Evolutionary conservation across 2,888 invertebrate species (phyloP), one percentile per base, ranked within the genome.

Genomic region (Elegia similella): DNA sequence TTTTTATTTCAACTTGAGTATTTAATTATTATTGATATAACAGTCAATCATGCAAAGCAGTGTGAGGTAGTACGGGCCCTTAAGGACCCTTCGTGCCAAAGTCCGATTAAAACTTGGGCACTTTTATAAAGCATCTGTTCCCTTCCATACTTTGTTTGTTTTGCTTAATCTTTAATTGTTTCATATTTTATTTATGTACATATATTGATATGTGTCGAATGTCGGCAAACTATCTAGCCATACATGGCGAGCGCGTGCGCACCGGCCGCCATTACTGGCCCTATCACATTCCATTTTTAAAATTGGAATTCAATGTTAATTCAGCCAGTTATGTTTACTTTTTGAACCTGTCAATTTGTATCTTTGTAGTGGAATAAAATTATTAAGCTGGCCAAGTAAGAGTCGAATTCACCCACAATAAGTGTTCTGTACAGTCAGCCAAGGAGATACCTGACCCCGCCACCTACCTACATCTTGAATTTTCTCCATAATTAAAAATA

Each of bases 301-400:
- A 82, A 80, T 80, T 75, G 78, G 75, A 78, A 80, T 81, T 80
- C 75, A 78, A 84, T 82, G 79, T 80, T 76, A 78, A 83, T 82
- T 79, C 80, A 79, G 72, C 69, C 65, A 60, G 56, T 59, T 62
- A 56, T 63, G 62, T 59, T 61, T 56, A 62, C 64, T 67, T 65
- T 67, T 77, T 74, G 72, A 70, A 64, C 61, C 64, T 61, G 64
- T 63, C 65, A 63, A 62, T 55, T 66, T 67, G 68, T 71, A 72
- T 66, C 63, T 44, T 17, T 23, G 23, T 12, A 10, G n/a, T 6
- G 12, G 6, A 38, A 38, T 38, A 5, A n/a, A n/a, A 38, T 23
- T 23, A 23, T 3, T 3, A 23, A 23, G 23, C 5, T n/a, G n/a
- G n/a, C n/a, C n/a, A n/a, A n/a, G n/a, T n/a, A n/a, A n/a, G n/a